phyloP scores from a whole-genome alignment of 2,797 vertebrate species.

The Cossypha polioptera region DNA sequence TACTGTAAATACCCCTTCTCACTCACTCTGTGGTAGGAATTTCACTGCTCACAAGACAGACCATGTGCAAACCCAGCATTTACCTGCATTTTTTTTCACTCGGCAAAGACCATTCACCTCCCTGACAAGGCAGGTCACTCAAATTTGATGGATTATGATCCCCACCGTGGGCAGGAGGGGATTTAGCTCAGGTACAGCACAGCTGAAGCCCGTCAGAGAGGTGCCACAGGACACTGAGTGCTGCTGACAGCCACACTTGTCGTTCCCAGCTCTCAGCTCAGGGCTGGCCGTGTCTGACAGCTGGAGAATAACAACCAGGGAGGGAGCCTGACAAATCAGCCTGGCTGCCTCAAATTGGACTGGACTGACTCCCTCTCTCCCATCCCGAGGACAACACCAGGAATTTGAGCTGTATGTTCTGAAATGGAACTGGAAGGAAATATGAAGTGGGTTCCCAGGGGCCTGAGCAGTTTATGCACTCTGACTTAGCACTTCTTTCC shows the following conservation, averaged over 20 bases:
- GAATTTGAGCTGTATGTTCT: not conserved
- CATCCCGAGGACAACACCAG: not conserved
- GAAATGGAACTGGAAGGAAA: not conserved
- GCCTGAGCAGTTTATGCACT: not conserved
- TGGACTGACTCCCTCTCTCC: not conserved
- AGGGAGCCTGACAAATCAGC: not conserved
- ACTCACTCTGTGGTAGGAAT: not conserved
- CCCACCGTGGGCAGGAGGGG: not conserved
- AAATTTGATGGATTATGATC: not conserved
- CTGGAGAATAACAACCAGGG: not conserved
- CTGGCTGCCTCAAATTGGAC: not conserved
- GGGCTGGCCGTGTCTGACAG: not conserved
- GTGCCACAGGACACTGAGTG: fast-evolving
- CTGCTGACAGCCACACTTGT: not conserved
- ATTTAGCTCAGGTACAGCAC: not conserved
- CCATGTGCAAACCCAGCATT: fast-evolving
- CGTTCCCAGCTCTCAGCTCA: not conserved
- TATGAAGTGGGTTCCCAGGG: not conserved
- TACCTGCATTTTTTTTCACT: not conserved
- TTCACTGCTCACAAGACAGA: not conserved
- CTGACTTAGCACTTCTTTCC: not conserved
- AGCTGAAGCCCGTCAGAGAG: not conserved
- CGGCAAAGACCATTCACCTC: not conserved
- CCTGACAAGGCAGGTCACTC: not conserved
- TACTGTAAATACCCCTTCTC: not conserved